Percentiles rank a stretch among this genome's conserved stretches.
Evolutionary conservation across 2,113 vertebrate species (phyloP).

Genomic region (Mus spicilegus): DNA sequence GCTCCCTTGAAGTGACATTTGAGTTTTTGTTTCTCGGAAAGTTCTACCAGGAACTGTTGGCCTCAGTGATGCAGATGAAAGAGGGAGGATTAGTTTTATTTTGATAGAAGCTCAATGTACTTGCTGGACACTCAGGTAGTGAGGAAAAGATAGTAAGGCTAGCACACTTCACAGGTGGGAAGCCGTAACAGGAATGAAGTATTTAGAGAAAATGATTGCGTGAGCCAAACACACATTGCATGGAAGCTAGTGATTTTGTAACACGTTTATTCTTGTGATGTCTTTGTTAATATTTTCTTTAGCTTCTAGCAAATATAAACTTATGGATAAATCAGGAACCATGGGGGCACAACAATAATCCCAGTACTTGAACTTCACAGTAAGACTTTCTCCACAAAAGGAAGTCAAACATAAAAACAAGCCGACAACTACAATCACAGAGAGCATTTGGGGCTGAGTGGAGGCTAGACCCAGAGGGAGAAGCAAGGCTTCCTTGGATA

Average conservation of each 20-base stretch:
- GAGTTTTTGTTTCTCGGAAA: neutral
- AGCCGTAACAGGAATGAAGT: neutral
- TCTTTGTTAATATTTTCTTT: neutral
- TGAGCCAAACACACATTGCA: neutral
- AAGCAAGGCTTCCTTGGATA: neutral
- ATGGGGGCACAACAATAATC: neutral
- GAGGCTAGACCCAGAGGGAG: neutral
- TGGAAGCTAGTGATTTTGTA: neutral
- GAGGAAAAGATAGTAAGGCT: neutral
- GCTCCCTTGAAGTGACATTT: neutral
- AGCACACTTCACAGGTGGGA: neutral
- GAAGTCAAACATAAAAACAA: neutral
- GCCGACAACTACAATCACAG: neutral
- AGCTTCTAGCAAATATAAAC: neutral
- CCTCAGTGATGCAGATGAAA: neutral
- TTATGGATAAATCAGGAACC: neutral
- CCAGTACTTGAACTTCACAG: neutral
- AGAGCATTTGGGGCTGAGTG: neutral
- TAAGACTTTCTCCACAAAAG: neutral
- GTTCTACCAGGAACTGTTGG: neutral
- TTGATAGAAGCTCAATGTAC: neutral
- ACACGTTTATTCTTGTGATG: neutral
- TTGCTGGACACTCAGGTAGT: neutral
- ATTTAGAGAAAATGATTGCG: neutral
- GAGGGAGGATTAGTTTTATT: neutral